Conservation (phyloP, 1,140 invertebrate genomes). For the Bombus polaris region DNA sequence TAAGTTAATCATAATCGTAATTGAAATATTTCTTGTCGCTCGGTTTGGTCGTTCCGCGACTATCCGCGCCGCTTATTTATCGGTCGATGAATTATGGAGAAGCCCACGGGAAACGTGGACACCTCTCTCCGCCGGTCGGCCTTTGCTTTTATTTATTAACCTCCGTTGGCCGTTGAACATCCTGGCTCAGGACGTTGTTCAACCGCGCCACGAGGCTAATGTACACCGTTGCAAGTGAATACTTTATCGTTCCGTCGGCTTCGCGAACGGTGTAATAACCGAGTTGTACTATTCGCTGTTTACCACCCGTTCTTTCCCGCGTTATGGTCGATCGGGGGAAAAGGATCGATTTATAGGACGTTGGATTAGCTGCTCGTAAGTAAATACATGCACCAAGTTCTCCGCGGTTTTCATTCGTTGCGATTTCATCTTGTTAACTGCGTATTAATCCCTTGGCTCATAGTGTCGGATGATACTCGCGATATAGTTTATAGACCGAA, state of each 20-base stretch:
- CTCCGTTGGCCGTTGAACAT: constrained; percentile 27
- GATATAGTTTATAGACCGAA: neutral
- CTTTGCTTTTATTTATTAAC: constrained; percentile 46
- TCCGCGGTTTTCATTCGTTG: too few relatives aligned
- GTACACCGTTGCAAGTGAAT: constrained; percentile 8
- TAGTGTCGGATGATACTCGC: neutral
- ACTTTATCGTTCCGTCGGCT: constrained; percentile 25
- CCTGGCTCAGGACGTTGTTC: constrained; percentile 29
- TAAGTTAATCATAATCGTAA: constrained; percentile 44
- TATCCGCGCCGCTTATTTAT: constrained; percentile 16
- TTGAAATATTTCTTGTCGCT: constrained; percentile 50
- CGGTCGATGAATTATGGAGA: constrained; percentile 36
- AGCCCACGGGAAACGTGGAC: constrained; percentile 33
- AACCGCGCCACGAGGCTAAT: constrained; percentile 10
- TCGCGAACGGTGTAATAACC: neutral
- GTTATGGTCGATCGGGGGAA: neutral
- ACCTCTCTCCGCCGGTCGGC: neutral
- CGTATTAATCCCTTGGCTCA: neutral
- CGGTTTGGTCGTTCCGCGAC: neutral
- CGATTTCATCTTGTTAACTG: neutral
- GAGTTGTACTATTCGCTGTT: constrained; percentile 33
- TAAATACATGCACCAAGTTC: too few relatives aligned
- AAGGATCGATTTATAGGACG: neutral
- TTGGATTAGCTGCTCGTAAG: neutral
- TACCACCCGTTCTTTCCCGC: neutral